Evolutionary conservation across 2,797 vertebrate genomes (phyloP), one percentile per base, ranked within the genome.

Genomic region (Syndactyla subalaris): DNA sequence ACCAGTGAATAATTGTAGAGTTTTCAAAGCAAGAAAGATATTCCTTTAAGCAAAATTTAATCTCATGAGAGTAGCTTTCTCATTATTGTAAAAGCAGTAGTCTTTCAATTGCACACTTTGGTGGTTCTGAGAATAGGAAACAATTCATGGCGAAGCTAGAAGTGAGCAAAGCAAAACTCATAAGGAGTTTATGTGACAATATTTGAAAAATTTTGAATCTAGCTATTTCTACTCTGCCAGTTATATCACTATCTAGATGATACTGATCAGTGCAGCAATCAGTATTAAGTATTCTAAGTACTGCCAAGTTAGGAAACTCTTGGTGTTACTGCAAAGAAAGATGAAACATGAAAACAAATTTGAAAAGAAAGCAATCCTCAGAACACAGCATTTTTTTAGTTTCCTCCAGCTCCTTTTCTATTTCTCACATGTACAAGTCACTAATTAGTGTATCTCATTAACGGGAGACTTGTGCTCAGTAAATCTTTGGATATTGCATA

Each of bases 401-500:
- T 78, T 92, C 58, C n/a, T 88, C 29, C 51, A 52, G 9, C 55
- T 88, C 45, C 12, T 88, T 90, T 93, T 94, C 59, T 84, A 10
- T 27, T 92, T 86, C 32, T 94, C 30, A 23, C 29, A 83, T 48
- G 21, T 83, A 46, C 21, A 66, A 91, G 73, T 52, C 82, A 54
- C 72, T 97, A 96, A 95, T 96, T 96, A 97, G 74, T n/a, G 26
- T 51, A 81, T 79, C 87, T 94, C 88, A 84, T 93, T 97, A 96
- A 86, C 27, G 38, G 45, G 38, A 93, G 34, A 63, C 63, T 95
- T 2, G 1, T 91, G 48, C 46, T 92, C 34, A 73, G 45, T 68
- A 94, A 84, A 45, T 75, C 14, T 70, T 94, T 85, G 26, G 57
- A 2, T 32, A 17, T 61, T 91, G 26, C 6, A 5, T 3, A 80